phyloP scores from a whole-genome alignment of 2,797 vertebrate species.

The Propithecus deckenii region DNA sequence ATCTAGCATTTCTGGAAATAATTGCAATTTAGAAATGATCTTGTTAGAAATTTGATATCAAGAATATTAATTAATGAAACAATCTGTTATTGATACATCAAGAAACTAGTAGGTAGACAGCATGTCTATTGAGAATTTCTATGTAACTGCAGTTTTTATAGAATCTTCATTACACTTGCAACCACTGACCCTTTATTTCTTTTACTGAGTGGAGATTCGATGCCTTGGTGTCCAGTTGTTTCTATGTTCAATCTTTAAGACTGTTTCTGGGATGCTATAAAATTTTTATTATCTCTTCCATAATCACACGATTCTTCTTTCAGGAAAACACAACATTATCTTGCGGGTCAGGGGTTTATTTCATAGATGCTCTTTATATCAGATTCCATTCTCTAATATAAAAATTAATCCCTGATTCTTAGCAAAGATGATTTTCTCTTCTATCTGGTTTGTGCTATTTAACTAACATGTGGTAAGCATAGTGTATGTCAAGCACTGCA shows the following conservation, averaged over 20 bases:
- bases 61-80: slow-evolving; percentile 14
- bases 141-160: not conserved
- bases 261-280: not conserved
- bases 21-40: slow-evolving; percentile 3
- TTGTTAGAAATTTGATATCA: slow-evolving; percentile 37
- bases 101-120: not conserved
- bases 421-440: not conserved
- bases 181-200: not conserved
- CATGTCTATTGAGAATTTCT: not conserved
- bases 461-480: not conserved
- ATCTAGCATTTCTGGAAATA: not conserved
- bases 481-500: not conserved
- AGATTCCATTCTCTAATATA: not conserved
- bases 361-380: not conserved
- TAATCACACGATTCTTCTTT: not conserved
- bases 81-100: not conserved
- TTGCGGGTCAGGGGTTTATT: not conserved
- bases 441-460: not conserved
- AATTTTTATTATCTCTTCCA: not conserved
- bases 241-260: not conserved
- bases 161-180: not conserved
- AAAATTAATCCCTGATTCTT: slow-evolving; percentile 5
- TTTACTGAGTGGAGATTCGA: not conserved
- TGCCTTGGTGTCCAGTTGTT: not conserved
- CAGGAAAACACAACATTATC: not conserved